These are phyloP conservation scores for Megamerina dolium DNA, from an alignment of 2,888 invertebrate species.

Conservation along the genomic window DNA sequence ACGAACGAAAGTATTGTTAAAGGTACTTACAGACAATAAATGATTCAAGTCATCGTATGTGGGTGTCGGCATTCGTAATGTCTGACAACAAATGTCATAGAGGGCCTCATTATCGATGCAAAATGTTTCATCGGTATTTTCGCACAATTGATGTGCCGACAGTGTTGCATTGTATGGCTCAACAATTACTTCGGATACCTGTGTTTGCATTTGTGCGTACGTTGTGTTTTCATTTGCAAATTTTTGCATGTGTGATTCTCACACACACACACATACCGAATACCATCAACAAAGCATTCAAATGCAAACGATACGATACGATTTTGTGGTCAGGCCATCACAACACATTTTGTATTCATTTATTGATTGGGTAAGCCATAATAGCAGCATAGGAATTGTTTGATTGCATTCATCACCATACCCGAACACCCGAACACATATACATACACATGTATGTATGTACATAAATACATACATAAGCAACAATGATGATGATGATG, in stretches of 20 bases:
- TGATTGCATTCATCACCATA: too few relatives aligned
- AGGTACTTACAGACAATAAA: constrained; percentile 64
- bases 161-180: constrained; percentile 86
- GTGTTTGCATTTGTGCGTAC: constrained; percentile 13
- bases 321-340: too few relatives aligned
- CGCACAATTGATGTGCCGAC: constrained; percentile 75
- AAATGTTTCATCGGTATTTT: constrained; percentile 80
- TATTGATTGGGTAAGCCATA: not conserved
- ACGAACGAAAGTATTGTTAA: too few relatives aligned
- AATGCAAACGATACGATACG: too few relatives aligned
- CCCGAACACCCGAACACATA: too few relatives aligned
- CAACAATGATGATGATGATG: not conserved
- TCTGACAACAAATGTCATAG: constrained; percentile 83
- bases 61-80: constrained; percentile 69
- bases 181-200: constrained; percentile 73
- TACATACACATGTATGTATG: constrained; percentile 4
- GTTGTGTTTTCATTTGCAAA: not conserved
- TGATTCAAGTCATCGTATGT: constrained; percentile 86
- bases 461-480: not conserved
- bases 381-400: not conserved
- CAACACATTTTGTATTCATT: not conserved
- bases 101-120: constrained; percentile 86
- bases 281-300: not conserved
- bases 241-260: constrained; percentile 7
- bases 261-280: constrained; percentile 8